Conservation (phyloP, 2,797 vertebrate genomes). For the Macropodus opercularis region DNA sequence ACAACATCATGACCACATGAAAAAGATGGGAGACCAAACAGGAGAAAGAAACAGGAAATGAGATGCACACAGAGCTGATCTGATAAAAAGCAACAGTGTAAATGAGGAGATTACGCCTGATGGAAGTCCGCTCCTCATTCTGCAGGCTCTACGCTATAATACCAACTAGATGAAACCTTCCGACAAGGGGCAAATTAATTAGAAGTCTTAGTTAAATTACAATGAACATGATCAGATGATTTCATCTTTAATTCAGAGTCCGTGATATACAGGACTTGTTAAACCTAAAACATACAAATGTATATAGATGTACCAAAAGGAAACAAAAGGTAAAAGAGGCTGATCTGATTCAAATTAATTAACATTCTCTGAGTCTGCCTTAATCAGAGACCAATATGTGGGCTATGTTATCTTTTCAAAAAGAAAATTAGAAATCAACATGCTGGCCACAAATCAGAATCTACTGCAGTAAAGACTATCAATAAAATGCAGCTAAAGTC, state of each 20-base stretch:
- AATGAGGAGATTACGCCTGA: conserved; percentile 59
- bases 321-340: neutral
- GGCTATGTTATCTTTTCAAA: neutral
- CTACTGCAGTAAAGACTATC: conserved; percentile 1
- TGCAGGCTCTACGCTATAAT: conserved; percentile 34
- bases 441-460: neutral
- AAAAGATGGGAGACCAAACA: conserved; percentile 32
- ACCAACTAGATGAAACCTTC: conserved; percentile 44
- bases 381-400: too few relatives aligned
- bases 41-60: conserved; percentile 36
- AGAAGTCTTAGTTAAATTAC: conserved; percentile 28
- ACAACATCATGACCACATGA: conserved; percentile 33
- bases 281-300: neutral
- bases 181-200: conserved; percentile 53
- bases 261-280: too few relatives aligned
- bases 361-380: neutral
- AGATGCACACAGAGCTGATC: conserved; percentile 32
- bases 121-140: conserved; percentile 40
- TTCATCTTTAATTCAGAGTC: conserved; percentile 21
- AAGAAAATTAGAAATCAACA: neutral
- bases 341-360: neutral
- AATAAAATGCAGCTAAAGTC: conserved; percentile 6
- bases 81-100: conserved; percentile 48
- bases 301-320: too few relatives aligned
- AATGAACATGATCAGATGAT: conserved; percentile 32